Percentiles rank a stretch among this genome's conserved stretches.
Evolutionary conservation across 2,797 vertebrate species (phyloP).

Genomic region (Parotocinclus haroldoi): DNA sequence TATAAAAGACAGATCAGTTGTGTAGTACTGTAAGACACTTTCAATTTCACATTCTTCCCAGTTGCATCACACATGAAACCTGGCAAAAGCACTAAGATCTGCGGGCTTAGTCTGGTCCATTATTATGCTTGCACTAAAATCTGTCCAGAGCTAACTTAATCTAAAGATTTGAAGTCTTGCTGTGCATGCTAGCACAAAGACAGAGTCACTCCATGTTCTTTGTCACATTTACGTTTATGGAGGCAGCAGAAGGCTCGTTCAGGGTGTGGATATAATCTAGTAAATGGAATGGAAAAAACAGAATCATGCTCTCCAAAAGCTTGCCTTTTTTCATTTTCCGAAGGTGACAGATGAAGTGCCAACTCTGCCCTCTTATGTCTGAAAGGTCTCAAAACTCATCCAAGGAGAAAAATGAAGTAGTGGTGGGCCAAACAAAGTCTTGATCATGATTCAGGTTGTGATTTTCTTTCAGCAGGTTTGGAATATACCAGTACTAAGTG

Average conservation of each 20-base stretch:
- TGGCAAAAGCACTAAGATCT: neutral
- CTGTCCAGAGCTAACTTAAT: conserved; percentile 11
- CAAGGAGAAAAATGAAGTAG: conserved; percentile 14
- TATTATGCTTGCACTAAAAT: conserved; percentile 2
- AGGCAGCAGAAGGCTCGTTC: neutral
- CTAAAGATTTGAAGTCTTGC: conserved; percentile 2
- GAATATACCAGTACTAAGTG: too few relatives aligned
- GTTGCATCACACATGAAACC: conserved; percentile 10
- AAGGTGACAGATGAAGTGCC: conserved; percentile 33
- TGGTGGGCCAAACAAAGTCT: conserved; percentile 8
- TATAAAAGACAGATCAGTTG: neutral
- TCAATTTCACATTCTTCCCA: conserved; percentile 26
- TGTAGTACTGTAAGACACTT: neutral
- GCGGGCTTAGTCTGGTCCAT: conserved; percentile 1
- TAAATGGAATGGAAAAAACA: conserved; percentile 26
- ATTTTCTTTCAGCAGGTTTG: too few relatives aligned
- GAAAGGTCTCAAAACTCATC: conserved; percentile 20
- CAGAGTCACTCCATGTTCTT: neutral
- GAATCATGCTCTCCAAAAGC: conserved; percentile 19
- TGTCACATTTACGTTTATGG: neutral
- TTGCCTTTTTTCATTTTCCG: conserved; percentile 6
- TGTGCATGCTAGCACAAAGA: too few relatives aligned
- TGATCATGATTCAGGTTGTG: too few relatives aligned
- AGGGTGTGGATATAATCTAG: conserved; percentile 14
- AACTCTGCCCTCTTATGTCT: neutral